phyloP scores from a whole-genome alignment of 2,113 vertebrate species.

The Eupsittula cactorum region DNA sequence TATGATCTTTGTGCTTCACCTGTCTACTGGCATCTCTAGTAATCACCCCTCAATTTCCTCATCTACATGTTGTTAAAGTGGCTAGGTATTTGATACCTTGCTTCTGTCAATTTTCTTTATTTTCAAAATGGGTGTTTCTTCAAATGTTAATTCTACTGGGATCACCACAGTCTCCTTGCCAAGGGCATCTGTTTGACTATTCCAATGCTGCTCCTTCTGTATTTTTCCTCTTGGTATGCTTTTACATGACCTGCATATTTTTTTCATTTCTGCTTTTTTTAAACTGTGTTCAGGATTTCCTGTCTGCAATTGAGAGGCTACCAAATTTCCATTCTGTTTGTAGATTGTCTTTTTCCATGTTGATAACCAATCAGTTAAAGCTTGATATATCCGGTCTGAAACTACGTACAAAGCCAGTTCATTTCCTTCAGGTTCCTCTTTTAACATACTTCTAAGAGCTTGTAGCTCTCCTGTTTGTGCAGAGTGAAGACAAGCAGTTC shows the following conservation, averaged over 20 bases:
- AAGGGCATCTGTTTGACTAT: not conserved
- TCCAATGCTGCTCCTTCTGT: not conserved
- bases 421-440: conserved; percentile 42
- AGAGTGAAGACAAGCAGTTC: not conserved
- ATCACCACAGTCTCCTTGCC: not conserved
- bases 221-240: not conserved
- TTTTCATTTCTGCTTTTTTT: not conserved
- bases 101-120: not conserved
- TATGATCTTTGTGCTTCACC: not conserved
- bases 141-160: not conserved
- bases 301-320: not conserved
- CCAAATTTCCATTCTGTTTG: not conserved
- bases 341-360: not conserved
- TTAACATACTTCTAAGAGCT: not conserved
- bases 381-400: not conserved
- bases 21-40: not conserved
- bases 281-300: not conserved
- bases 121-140: not conserved
- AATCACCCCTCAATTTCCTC: accelerated
- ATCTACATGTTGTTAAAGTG: not conserved
- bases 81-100: not conserved
- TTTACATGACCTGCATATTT: not conserved
- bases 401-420: not conserved
- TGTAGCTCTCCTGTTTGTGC: not conserved
- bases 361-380: conserved; percentile 48